Base-by-base conservation (phyloP, 2,888 invertebrate genomes). In the Oscheius sp. region DNA sequence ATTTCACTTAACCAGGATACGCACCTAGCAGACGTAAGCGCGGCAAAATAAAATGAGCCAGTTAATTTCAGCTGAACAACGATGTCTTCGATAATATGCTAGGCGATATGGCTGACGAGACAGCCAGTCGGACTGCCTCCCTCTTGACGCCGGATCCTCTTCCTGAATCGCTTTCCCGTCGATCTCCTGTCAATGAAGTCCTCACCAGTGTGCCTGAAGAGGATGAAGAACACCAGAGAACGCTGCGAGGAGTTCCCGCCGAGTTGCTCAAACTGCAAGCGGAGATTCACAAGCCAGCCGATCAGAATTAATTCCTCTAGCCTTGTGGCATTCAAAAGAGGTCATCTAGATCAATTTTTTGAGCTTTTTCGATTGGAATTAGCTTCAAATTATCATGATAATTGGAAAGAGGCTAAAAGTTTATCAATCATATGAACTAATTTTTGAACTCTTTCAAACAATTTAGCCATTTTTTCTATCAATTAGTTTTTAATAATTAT, bases 211-310 rank as follows among this genome's bases (percentile, higher is more conserved):
- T 78, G 10, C 71, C 74, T 3, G 78, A 78, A 37, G 78, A 78
- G 42, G 78, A 78, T 52, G 78, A 78, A 42, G 78, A 78, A 23
- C 42, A 70, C 2, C 78, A 78, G 58, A 61, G 70, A 48, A 78
- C 78, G 0, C 23, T 48, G 5, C n/a, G 23, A 20, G 23, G 72
- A 4, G 71, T 50, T 0, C 64, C 65, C 45, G 63, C 58, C 2
- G 76, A 77, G 37, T 53, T 73, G 25, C 52, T 57, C 27, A 71
- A 72, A 55, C 72, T 68, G 73, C 67, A 72, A 29, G 69, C 61
- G 3, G 61, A 61, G 20, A 61, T 61, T 27, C 61, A 61, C n/a
- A 17, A 55, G 17, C 33, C 33, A 12, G 27, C 52, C 27, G 52
- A 52, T 20, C 4, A 42, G 42, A 42, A 42, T 6, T 42, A 42